Conservation (phyloP, 64 coral and sea anemone genomes). For the Platygyra sinensis region DNA sequence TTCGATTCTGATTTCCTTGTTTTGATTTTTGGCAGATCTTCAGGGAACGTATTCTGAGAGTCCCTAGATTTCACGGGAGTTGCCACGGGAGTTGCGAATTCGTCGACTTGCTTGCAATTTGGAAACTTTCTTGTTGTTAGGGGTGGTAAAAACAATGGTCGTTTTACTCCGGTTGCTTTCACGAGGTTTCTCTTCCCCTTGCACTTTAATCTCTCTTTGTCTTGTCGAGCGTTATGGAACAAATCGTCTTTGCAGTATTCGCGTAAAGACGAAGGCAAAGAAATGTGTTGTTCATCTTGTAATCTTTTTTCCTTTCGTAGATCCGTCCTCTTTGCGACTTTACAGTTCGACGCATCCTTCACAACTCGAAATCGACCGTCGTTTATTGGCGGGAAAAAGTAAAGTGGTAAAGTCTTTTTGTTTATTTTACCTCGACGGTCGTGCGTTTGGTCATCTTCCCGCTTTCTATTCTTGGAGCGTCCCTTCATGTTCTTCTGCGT, state of each 20-base stretch:
- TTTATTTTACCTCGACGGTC: neutral
- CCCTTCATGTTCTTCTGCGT: neutral
- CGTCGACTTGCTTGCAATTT: neutral
- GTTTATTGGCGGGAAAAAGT: neutral
- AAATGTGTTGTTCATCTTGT: neutral
- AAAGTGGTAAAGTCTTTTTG: neutral
- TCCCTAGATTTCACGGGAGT: neutral
- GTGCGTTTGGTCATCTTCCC: neutral
- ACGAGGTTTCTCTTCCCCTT: neutral
- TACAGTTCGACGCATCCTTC: neutral
- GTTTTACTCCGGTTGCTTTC: neutral
- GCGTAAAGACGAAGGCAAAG: neutral
- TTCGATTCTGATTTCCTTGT: neutral
- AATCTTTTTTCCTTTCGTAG: neutral
- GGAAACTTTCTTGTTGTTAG: neutral
- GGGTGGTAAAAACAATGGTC: neutral
- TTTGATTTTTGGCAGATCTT: conserved; percentile 17
- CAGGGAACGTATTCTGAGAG: neutral
- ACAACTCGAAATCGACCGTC: neutral
- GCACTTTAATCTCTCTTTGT: neutral
- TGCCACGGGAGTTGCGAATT: neutral
- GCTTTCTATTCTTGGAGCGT: neutral
- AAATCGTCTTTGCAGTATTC: neutral
- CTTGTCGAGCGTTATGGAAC: neutral
- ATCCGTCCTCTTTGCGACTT: neutral